Base-by-base conservation (phyloP, 2,888 invertebrate species). In the Carterocephalus palaemon region DNA sequence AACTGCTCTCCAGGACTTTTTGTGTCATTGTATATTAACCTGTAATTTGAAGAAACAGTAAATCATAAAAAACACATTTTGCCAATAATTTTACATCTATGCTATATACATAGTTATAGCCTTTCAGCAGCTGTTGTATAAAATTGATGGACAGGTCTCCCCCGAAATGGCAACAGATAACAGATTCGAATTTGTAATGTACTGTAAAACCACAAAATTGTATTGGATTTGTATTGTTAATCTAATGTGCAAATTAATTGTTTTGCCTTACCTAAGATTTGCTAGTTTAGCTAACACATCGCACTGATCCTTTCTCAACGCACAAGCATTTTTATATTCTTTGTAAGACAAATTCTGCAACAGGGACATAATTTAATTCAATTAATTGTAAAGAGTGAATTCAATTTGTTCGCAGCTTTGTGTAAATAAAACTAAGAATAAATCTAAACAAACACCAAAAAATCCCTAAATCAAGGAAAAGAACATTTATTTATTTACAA, bases 1-100 rank as follows among this genome's bases (percentile, higher is more conserved):
- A 87, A 52, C 5, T 69, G 47, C 50, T 84, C 78, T 1, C 85
- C 86, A 5, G 86, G 79, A 40, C 68, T 71, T 28, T 62, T 64
- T 1, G 49, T 47, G 2, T 62, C 62, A n/a, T 53, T 53, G 37
- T 73, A 72, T 9, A 54, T 26, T 43, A 81, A 60, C 41, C 84
- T 83, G 64, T 40, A 51, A 51, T 9, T n/a, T n/a, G n/a, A n/a
- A n/a, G n/a, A 26, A 46, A 40, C 17, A 26, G 8, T 16, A 1
- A 13, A 10, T n/a, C n/a, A n/a, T n/a, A n/a, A n/a, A n/a, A n/a
- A n/a, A n/a, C n/a, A n/a, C n/a, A n/a, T n/a, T n/a, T n/a, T n/a
- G n/a, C n/a, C n/a, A n/a, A 10, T 22, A 20, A 8, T 26, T 24
- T 16, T 17, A 8, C 20, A 9, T 19, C 1, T 7, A 7, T n/a